Evolutionary conservation across 2,113 vertebrate species (phyloP), one percentile per base, ranked within the genome.

Genomic region (Vulpes ferrilata): DNA sequence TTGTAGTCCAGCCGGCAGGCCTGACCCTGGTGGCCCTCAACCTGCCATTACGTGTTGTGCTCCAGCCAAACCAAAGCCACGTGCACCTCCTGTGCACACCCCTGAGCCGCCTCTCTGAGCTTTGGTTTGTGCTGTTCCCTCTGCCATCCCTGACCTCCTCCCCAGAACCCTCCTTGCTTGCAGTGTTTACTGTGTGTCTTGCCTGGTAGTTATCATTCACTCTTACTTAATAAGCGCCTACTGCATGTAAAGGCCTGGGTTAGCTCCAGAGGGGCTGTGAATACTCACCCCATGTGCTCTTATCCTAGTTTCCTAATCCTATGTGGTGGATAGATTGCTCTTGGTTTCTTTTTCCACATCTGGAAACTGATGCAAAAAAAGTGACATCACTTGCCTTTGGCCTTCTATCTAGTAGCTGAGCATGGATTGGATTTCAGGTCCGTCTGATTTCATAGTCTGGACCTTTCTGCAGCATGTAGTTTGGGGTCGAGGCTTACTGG

Each of bases 31-130:
- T 1, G 1, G 11, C 30, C 15, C 38, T 57, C 65, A 23, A 2
- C 30, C 20, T 13, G 19, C 59, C 10, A 2, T 53, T 30, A 60
- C 0, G 0, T 65, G 2, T 23, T 19, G 11, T 48, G n/a, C 25
- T 67, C 32, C 15, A 5, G 2, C 60, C 55, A 12, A 15, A n/a
- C 43, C 23, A 1, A 0, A 30, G 1, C 13, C 30, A 5, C 32
- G 20, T 25, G 48, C 55, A 27, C 1, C 32, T 88, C 43, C 67
- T 43, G 7, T 62, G 82, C 53, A 9, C 9, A 23, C 7, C 73
- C 81, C 55, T 62, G 16, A n/a, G 32, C n/a, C 23, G 8, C 25
- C 12, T 51, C 32, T 38, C 59, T 53, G 81, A 65, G 25, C 27
- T 51, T 60, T 23, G 15, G 38, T 35, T 81, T 35, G 1, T 10